Percentiles rank a stretch among this genome's conserved stretches.
Evolutionary conservation across 2,888 invertebrate genomes (phyloP).

Genomic region (Pristionchus japonicus): DNA sequence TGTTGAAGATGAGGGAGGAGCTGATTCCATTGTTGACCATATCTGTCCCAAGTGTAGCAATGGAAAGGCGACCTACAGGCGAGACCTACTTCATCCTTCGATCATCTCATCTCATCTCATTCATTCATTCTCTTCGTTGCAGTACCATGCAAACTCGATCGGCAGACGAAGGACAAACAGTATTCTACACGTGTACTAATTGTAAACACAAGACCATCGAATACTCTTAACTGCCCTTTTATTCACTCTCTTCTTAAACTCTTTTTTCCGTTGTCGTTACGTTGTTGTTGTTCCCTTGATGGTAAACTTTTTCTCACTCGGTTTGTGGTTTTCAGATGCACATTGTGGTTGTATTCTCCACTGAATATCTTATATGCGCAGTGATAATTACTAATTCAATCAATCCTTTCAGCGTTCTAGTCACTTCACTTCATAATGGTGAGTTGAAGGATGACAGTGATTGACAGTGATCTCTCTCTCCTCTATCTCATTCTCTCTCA

Average conservation of each 20-base stretch:
- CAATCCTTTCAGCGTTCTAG: background rate
- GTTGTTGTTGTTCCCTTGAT: conserved; percentile 22
- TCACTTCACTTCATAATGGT: background rate
- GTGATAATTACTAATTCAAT: background rate
- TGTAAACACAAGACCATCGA: conserved; percentile 83
- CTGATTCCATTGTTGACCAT: conserved; percentile 75
- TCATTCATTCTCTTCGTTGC: conserved; percentile 76
- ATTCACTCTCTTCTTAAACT: background rate
- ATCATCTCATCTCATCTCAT: too few relatives aligned
- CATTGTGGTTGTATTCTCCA: background rate
- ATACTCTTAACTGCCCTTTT: conserved; percentile 60
- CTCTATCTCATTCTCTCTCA: too few relatives aligned
- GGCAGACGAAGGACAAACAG: conserved; percentile 99
- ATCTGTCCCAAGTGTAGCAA: conserved; percentile 82
- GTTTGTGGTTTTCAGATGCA: background rate
- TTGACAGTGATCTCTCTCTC: background rate
- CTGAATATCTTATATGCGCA: background rate
- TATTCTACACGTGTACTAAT: conserved; percentile 94
- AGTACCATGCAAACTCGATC: conserved; percentile 90
- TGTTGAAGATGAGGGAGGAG: conserved; percentile 56
- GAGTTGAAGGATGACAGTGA: background rate
- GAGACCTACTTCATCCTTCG: too few relatives aligned
- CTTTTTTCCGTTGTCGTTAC: background rate
- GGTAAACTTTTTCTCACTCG: background rate
- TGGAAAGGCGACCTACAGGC: conserved; percentile 58